Base-by-base conservation (phyloP, 2,888 invertebrate species). In the Spilosoma lubricipeda region DNA sequence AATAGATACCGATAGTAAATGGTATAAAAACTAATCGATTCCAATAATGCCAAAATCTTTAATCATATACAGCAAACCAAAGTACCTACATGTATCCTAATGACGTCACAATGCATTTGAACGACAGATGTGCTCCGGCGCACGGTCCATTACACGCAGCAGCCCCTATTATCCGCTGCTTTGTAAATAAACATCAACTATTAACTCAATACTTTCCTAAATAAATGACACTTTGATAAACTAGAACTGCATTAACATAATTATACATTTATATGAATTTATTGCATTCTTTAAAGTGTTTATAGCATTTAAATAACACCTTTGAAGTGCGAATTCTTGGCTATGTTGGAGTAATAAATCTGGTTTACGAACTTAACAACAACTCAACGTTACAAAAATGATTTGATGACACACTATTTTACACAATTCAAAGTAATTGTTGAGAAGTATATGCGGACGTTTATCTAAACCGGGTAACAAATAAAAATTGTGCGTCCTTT, bases 111-210 rank as follows among this genome's bases (percentile, higher is more conserved):
- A 86, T 86, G 87, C 86, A 85, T 90, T 92, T 90, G 92, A 85
- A 64, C 76, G 93, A 83, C 90, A 90, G 89, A 88, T 87, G 90
- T 88, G 88, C 80, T 77, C 74, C 39, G 80, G 82, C 84, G 86
- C 86, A 90, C 93, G 93, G 89, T 88, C 89, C 93, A 94, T 94
- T 95, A 92, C 93, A 87, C 86, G 80, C 75, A 79, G 79, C 82
- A 82, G 82, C 89, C 90, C 91, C 90, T 85, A 80, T 86, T 88
- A 85, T 87, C 82, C 83, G 78, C 78, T 80, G 79, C 82, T 87
- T 87, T 87, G 88, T 91, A 90, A 92, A 92, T 90, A 92, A 89
- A 90, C 89, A 87, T 84, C 84, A 86, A 87, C 87, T 88, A 88
- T 87, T 88, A 87, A 87, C 87, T 85, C 13, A 59, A 76, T 77